Evolutionary conservation across 2,797 vertebrate genomes (phyloP), one percentile per base, ranked within the genome.

Genomic region (Simalia tracyae): DNA sequence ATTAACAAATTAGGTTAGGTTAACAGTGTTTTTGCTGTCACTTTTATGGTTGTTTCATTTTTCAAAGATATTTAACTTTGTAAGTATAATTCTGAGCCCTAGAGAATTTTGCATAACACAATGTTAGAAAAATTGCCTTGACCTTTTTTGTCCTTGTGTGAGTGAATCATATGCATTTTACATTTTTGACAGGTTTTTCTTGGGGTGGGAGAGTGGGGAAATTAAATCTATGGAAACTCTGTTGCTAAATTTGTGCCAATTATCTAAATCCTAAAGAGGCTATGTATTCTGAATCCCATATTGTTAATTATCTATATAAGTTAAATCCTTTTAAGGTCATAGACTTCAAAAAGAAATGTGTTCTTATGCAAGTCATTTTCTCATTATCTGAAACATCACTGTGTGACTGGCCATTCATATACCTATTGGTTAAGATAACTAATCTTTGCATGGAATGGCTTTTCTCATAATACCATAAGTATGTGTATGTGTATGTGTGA

Each of bases 1-100:
- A 97, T 97, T 98, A 98, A 98, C 97, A 97, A 98, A 98, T 98
- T 97, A 97, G 97, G 98, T 98, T 98, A 98, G 97, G 97, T 98
- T 98, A 97, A 95, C 97, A 96, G 93, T 96, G 97, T 97, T 98
- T 98, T 98, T 97, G 98, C 97, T 98, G 97, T 98, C 98, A 96
- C 95, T 96, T 97, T 97, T 95, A 97, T 96, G 97, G 97, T 94
- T 87, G 95, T 98, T 98, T 98, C 97, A 97, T 97, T 98, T 98
- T 98, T 98, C 97, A 98, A 95, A 97, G 97, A 96, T 97, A 97
- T 98, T 98, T 97, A 97, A 97, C 96, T 97, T 97, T 1, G 6
- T 96, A 97, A 97, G 94, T 96, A 94, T 97, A 97, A 98, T 97
- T 98, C 96, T 96, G 96, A 96, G 93, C 96, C 97, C 97, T 97